Conservation (phyloP, 2,888 invertebrate genomes). For the Cancer borealis region DNA sequence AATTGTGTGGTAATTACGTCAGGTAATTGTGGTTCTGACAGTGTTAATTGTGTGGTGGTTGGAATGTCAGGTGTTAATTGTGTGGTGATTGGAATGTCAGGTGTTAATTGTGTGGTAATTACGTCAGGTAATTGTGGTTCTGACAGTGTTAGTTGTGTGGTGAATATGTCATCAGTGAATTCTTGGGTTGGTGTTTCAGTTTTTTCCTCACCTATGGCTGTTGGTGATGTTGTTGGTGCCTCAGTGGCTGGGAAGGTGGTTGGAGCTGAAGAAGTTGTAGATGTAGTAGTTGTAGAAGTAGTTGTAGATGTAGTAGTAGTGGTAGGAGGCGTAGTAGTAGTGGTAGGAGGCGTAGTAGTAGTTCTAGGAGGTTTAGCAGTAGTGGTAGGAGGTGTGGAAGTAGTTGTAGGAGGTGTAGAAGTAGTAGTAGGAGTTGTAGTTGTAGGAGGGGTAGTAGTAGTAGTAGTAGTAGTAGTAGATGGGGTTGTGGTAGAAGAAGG, state of each 20-base stretch:
- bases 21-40: too few relatives aligned
- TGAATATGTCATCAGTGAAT: neutral
- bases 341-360: neutral
- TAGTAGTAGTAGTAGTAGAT: neutral
- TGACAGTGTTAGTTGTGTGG: neutral
- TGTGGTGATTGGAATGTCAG: neutral
- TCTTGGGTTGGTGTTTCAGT: neutral
- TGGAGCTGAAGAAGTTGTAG: neutral
- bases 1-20: too few relatives aligned
- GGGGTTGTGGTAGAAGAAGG: too few relatives aligned
- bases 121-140: neutral
- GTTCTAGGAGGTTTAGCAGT: neutral
- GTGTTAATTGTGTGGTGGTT: neutral
- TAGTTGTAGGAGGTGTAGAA: neutral
- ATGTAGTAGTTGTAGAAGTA: neutral
- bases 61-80: neutral
- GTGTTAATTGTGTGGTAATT: neutral
- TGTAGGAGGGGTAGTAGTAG: neutral
- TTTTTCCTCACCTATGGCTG: neutral
- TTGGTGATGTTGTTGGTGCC: neutral
- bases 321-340: neutral
- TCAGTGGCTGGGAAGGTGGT: conserved; percentile 34
- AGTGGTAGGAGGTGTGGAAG: neutral
- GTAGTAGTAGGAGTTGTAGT: neutral
- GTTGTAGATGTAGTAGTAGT: neutral